phyloP scores from a whole-genome alignment of 2,888 invertebrate species.

The Tetragnatha montana region DNA sequence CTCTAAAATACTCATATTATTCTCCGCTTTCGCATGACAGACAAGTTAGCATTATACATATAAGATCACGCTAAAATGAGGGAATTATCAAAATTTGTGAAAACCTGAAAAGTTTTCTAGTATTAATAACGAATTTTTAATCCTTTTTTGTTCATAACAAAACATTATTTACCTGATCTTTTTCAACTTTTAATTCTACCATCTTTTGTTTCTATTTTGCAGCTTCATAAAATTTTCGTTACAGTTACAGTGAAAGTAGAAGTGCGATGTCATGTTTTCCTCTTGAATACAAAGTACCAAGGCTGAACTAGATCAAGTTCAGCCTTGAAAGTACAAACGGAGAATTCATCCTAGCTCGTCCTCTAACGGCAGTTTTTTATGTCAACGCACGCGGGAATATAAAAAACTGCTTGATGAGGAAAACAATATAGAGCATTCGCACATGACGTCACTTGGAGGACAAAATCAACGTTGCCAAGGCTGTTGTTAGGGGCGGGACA shows the following conservation, averaged over 20 bases:
- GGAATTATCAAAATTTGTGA: background rate
- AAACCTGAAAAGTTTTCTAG: background rate
- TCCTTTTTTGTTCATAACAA: background rate
- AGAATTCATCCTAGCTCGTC: too few relatives aligned
- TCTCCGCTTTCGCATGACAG: background rate
- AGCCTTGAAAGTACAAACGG: too few relatives aligned
- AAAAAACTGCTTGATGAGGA: too few relatives aligned
- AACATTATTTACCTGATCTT: conserved; percentile 53
- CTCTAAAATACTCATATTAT: background rate
- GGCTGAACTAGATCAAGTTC: too few relatives aligned
- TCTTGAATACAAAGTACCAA: too few relatives aligned
- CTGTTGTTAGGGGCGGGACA: too few relatives aligned
- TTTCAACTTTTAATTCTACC: conserved; percentile 66
- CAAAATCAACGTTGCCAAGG: too few relatives aligned
- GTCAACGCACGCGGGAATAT: too few relatives aligned
- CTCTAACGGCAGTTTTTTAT: too few relatives aligned
- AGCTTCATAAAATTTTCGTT: conserved; percentile 33
- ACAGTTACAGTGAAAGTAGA: conserved; percentile 24
- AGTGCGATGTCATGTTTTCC: too few relatives aligned
- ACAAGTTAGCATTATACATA: background rate
- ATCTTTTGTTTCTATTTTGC: conserved; percentile 49
- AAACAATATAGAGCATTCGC: too few relatives aligned
- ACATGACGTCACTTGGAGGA: too few relatives aligned
- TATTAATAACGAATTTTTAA: background rate
- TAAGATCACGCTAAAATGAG: background rate